Base-by-base conservation (phyloP, 2,113 vertebrate genomes). In the Xiphophorus maculatus region DNA sequence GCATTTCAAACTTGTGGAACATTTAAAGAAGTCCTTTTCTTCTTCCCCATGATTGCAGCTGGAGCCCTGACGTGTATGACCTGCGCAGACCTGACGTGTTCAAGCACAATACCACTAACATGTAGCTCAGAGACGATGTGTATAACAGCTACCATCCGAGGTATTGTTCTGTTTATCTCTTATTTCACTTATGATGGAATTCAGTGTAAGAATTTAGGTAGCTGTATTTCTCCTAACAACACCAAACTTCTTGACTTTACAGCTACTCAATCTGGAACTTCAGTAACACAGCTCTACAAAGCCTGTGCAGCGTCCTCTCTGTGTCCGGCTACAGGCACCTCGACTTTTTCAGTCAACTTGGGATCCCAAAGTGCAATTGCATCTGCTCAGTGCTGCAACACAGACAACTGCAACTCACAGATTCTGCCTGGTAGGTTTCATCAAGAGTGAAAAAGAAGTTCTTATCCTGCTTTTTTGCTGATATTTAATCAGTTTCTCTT, bases 61-160 rank as follows among this genome's bases (percentile, higher is more conserved):
- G 22, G 22, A 65, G 63, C 63, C 33, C 32, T 65, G 63, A 15
- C 19, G 12, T 65, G 63, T 37, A 4, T 12, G 17, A 65, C 3
- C 13, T 84, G 83, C n/a, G 4, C 22, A 48, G 0, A 76, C 68
- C 0, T 0, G 1, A 0, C 5, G 1, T 80, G 82, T 76, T 65
- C n/a, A 37, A 37, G 0, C n/a, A 25, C 62, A 35, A 0, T 0
- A 6, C 0, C 0, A 12, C 0, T 0, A 0, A 1, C 5, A 10
- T 77, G 78, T 77, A 1, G 28, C 2, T 12, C 78, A 61, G 69
- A 66, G 61, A 66, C 7, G 0, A 37, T 54, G 65, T 82, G 83
- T 54, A 0, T 73, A 28, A 44, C 76, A 30, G 79, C 75, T 27
- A 25, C 37, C 2, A 73, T 76, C 60, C 1, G 0, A 71, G 69